Evolutionary conservation across 2,888 invertebrate species (phyloP), one percentile per base, ranked within the genome.

Genomic region (Keiferia lycopersicella): DNA sequence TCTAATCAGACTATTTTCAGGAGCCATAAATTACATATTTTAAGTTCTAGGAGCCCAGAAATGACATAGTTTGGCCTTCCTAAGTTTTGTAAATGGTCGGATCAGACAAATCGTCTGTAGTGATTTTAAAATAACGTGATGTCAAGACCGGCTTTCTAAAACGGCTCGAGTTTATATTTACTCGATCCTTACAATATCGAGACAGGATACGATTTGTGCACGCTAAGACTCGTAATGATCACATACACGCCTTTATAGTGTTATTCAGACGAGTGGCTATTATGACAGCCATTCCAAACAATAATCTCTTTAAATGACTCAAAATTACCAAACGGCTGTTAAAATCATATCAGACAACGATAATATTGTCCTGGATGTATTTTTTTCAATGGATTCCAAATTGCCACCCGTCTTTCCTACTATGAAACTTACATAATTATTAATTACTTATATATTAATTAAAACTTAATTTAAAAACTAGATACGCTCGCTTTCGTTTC

Each of bases 151-250:
- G 48, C 48, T 48, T 48, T 48, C 18, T 48, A 18, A 48, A 48
- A 16, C 16, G 18, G 18, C 48, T 48, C 10, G 48, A 48, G 12
- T 18, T 53, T 53, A 53, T 53, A 56, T 34, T 82, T 80, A 83
- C 77, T 83, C 80, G 79, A 78, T 80, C 78, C 77, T 78, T 82
- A 76, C 78, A 79, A 74, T 61, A 82, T 77, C 81, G 83, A 86
- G 81, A 82, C 80, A 81, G 77, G 76, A 82, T 86, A 88, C 82
- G 79, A 82, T 87, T 88, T 87, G 91, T 90, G 91, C 90, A 88
- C 84, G 77, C 91, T 91, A 90, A 86, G 74, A 86, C 80, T 87
- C 86, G 80, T 84, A 81, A 87, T 84, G 84, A 91, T 89, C 91
- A 90, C 90, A 91, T 87, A 84, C 83, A 91, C 87, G 88, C 85